A percentile compares a stretch with the other conserved stretches of the same genome.
Evolutionary conservation across 2,888 invertebrate species (phyloP).

Genomic region (Geotrupes spiniger): DNA sequence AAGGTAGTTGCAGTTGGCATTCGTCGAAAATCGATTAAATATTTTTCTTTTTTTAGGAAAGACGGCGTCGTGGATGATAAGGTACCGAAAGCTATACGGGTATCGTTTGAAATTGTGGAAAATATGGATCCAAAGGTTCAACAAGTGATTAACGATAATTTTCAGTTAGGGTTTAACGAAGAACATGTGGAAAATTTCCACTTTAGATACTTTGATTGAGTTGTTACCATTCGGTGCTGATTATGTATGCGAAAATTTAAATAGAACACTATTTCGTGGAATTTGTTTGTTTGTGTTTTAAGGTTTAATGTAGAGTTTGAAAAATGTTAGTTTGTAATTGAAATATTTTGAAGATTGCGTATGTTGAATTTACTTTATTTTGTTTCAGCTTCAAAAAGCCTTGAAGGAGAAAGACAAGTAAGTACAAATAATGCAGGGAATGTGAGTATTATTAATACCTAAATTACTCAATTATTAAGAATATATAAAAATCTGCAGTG

Average conservation of each 20-base stretch:
- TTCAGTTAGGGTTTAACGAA: constrained; percentile 4
- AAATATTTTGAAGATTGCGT: not conserved
- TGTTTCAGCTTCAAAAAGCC: constrained; percentile 19
- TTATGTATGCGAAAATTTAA: too few species aligned
- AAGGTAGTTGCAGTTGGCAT: not conserved
- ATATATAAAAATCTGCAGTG: too few species aligned
- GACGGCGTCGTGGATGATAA: constrained; percentile 1
- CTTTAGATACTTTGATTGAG: constrained; percentile 1
- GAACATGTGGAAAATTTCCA: not conserved
- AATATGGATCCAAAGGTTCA: constrained; percentile 5
- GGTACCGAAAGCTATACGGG: constrained; percentile 18
- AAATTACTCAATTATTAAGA: not conserved
- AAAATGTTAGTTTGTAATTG: too few species aligned
- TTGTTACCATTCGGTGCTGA: too few species aligned
- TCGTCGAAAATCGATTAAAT: not conserved
- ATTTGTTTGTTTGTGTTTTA: not conserved
- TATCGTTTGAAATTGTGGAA: constrained; percentile 16
- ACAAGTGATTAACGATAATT: constrained; percentile 14
- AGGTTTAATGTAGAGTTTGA: not conserved
- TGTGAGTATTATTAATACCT: not conserved
- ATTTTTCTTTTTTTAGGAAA: not conserved
- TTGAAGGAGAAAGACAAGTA: constrained; percentile 16
- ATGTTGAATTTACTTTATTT: constrained; percentile 29
- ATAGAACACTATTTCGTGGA: not conserved
- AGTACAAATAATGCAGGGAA: constrained; percentile 11